phyloP scores from a whole-genome alignment of 2,888 invertebrate genomes.

The Cylindroiulus punctatus region DNA sequence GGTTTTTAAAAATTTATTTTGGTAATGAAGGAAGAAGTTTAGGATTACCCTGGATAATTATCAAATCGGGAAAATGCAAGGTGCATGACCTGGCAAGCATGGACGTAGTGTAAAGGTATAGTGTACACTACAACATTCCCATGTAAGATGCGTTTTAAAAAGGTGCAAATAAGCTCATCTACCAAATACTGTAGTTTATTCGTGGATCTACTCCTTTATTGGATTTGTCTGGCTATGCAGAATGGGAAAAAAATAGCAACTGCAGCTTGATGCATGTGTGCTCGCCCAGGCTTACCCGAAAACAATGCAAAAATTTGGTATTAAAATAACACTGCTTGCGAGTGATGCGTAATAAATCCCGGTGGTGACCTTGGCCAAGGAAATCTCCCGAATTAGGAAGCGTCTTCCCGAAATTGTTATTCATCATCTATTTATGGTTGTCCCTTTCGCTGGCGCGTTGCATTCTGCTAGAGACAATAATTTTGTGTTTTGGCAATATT shows the following conservation, averaged over 20 bases:
- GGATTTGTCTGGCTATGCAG: neutral
- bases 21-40: too few species aligned
- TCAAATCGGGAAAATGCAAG: too few species aligned
- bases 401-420: slow-evolving; percentile 23
- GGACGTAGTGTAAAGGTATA: too few species aligned
- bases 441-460: neutral
- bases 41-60: too few species aligned
- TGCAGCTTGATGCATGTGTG: too few species aligned
- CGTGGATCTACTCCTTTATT: neutral
- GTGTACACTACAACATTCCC: too few species aligned
- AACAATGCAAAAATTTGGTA: slow-evolving; percentile 12
- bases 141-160: too few species aligned
- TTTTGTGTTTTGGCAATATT: slow-evolving; percentile 49
- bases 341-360: slow-evolving; percentile 26
- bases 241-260: neutral
- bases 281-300: neutral
- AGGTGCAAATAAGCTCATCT: too few species aligned
- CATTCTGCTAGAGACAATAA: slow-evolving; percentile 29
- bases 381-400: slow-evolving; percentile 20
- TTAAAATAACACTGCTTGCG: slow-evolving; percentile 49
- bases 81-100: too few species aligned
- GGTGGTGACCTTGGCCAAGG: slow-evolving; percentile 36
- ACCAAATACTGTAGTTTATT: neutral
- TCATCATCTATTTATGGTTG: slow-evolving; percentile 43
- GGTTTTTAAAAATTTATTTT: too few species aligned